Evolutionary conservation across 2,888 invertebrate genomes (phyloP).

Genomic region (Drosophila mulleri): DNA sequence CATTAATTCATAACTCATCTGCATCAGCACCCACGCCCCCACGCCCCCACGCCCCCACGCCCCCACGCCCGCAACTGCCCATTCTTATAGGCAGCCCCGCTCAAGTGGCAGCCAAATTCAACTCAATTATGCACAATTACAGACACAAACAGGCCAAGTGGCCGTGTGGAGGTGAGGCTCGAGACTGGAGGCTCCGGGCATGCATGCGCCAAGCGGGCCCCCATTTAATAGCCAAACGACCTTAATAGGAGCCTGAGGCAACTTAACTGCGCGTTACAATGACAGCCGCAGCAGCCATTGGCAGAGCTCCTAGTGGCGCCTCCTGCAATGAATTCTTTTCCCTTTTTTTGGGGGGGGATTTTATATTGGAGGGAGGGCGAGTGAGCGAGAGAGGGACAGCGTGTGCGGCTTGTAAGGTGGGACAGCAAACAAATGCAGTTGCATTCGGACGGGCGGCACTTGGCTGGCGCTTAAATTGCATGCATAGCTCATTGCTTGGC

Average conservation of each 20-base stretch:
- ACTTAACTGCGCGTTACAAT: slow-evolving; percentile 46
- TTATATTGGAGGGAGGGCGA: slow-evolving; percentile 2
- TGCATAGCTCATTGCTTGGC: slow-evolving; percentile 80
- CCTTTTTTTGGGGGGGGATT: slow-evolving; percentile 1
- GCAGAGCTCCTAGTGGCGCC: slow-evolving; percentile 29
- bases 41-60: not conserved
- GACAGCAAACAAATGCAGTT: slow-evolving; percentile 39
- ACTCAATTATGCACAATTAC: slow-evolving; percentile 79
- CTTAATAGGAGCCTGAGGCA: slow-evolving; percentile 57
- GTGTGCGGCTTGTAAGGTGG: not conserved
- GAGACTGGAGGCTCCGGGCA: slow-evolving; percentile 14
- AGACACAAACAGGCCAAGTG: slow-evolving; percentile 71
- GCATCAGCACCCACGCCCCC: not conserved
- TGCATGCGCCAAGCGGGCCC: slow-evolving; percentile 16
- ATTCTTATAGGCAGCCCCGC: slow-evolving; percentile 12
- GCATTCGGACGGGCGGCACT: slow-evolving; percentile 37
- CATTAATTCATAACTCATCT: slow-evolving; percentile 13
- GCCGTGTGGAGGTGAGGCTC: slow-evolving; percentile 26
- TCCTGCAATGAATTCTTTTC: slow-evolving; percentile 29
- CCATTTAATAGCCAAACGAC: slow-evolving; percentile 62
- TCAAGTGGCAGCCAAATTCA: slow-evolving; percentile 57
- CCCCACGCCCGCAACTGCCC: not conserved
- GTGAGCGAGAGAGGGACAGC: not conserved
- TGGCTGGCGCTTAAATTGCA: slow-evolving; percentile 72
- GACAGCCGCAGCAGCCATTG: slow-evolving; percentile 29